Conservation (phyloP, 2,797 vertebrate species). For the Ataeniobius toweri region DNA sequence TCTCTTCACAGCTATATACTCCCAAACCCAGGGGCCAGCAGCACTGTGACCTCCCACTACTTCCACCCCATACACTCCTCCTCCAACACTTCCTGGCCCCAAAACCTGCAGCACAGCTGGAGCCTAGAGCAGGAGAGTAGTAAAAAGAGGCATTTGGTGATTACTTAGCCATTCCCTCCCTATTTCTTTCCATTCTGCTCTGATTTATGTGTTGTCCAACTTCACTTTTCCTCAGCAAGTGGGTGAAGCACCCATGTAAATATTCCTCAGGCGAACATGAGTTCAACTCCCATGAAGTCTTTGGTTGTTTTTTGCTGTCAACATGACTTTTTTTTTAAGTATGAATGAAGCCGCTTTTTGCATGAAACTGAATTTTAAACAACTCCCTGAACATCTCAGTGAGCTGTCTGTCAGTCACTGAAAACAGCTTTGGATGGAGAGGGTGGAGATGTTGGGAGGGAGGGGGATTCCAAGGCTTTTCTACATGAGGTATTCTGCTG, state of each 20-base stretch:
- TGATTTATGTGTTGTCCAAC: slow-evolving; percentile 51
- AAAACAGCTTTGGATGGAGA: slow-evolving; percentile 68
- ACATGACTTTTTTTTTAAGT: slow-evolving; percentile 41
- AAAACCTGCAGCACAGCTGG: slow-evolving; percentile 67
- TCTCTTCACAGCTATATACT: slow-evolving; percentile 49
- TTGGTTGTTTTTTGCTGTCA: slow-evolving; percentile 36
- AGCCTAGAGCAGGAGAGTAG: slow-evolving; percentile 44
- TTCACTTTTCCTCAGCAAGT: slow-evolving; percentile 48
- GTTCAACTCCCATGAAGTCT: slow-evolving; percentile 39
- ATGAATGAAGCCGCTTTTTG: slow-evolving; percentile 42
- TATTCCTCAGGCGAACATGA: slow-evolving; percentile 44
- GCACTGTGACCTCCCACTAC: slow-evolving; percentile 71
- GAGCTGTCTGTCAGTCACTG: slow-evolving; percentile 69
- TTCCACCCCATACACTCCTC: slow-evolving; percentile 64
- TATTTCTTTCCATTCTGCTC: slow-evolving; percentile 51
- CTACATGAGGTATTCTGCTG: slow-evolving; percentile 42
- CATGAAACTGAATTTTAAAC: slow-evolving; percentile 30
- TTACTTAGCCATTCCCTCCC: slow-evolving; percentile 63
- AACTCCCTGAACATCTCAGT: slow-evolving; percentile 43
- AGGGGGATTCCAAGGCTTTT: slow-evolving; percentile 53
- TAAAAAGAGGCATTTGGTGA: slow-evolving; percentile 44
- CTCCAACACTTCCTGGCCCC: slow-evolving; percentile 65
- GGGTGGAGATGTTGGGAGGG: slow-evolving; percentile 20
- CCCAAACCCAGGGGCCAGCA: slow-evolving; percentile 66
- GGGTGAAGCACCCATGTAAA: slow-evolving; percentile 52